Evolutionary conservation across 2,888 invertebrate species (phyloP), one percentile per base, ranked within the genome.

Genomic region (Microchrysa polita): DNA sequence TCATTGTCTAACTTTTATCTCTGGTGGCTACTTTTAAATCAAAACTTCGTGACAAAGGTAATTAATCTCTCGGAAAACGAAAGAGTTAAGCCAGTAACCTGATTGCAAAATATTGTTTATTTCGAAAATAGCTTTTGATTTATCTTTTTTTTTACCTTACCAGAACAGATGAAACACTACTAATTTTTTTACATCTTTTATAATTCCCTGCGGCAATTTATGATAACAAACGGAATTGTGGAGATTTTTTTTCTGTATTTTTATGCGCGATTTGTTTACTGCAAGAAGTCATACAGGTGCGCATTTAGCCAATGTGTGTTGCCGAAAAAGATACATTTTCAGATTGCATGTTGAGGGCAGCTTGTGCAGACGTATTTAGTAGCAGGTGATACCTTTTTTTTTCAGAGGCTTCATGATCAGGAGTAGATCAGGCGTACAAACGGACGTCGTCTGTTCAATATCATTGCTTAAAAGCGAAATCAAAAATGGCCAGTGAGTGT

Each of bases 21-120:
- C 7, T 34, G 27, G 27, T 34, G 27, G 27, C 27, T 34, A 34
- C 27, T 34, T 34, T 34, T 22, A 0, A 53, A 53, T 16, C n/a
- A 53, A 53, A n/a, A 16, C 18, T 53, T 12, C n/a, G 18, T 5
- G 18, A 55, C 9, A 18, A 55, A 18, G 10, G 18, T 22, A 22
- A 20, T 12, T 18, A 18, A 20, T 55, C 22, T 5, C 18, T 9
- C 22, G 18, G 2, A 53, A 67, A 52, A 67, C 53, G 27, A 67
- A 67, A 67, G 67, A 67, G 16, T 67, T 67, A 67, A 67, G 67
- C 67, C 67, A 67, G 67, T 53, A 67, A 67, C 67, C 27, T 16
- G 67, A 52, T 67, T 67, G 7, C 9, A 44, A 18, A n/a, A 18
- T 40, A 12, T 7, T 63, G 18, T 55, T 10, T 10, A 16, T 55